A percentile compares a stretch with the other conserved stretches of the same genome.
phyloP scores from a whole-genome alignment of 2,888 invertebrate genomes.

The Xestia xanthographa region DNA sequence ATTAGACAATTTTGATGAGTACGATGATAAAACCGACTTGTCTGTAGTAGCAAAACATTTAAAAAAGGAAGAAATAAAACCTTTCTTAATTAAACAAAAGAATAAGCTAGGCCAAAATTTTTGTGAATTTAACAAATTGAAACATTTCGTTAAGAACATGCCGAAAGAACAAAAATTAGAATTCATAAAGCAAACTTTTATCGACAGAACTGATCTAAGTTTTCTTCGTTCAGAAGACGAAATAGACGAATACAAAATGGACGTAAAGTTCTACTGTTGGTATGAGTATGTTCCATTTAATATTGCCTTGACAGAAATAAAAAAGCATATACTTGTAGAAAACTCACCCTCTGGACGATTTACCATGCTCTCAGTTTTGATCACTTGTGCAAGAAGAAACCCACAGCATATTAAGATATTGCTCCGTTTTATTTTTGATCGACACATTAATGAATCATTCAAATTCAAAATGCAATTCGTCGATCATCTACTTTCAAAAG shows the following conservation, averaged over 20 bases:
- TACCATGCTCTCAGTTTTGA: slow-evolving; percentile 74
- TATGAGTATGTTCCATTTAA: slow-evolving; percentile 78
- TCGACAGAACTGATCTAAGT: slow-evolving; percentile 64
- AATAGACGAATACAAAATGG: background rate
- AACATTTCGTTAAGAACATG: slow-evolving; percentile 75
- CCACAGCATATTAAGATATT: slow-evolving; percentile 69
- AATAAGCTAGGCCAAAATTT: too few relatives aligned
- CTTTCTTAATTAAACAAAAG: slow-evolving; percentile 70
- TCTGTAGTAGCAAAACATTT: slow-evolving; percentile 76
- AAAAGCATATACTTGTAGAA: slow-evolving; percentile 75
- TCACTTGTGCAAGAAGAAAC: slow-evolving; percentile 71
- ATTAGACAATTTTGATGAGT: slow-evolving; percentile 74
- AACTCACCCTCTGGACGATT: slow-evolving; percentile 74
- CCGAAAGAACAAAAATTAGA: slow-evolving; percentile 75
- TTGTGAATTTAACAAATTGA: slow-evolving; percentile 70
- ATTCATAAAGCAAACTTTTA: slow-evolving; percentile 76
- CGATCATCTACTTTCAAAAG: slow-evolving; percentile 72
- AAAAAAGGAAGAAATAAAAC: slow-evolving; percentile 72
- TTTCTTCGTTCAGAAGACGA: slow-evolving; percentile 4
- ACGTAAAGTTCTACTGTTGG: slow-evolving; percentile 75
- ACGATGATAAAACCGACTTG: slow-evolving; percentile 68
- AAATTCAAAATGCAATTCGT: slow-evolving; percentile 80
- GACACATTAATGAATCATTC: slow-evolving; percentile 82
- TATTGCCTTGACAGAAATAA: slow-evolving; percentile 76
- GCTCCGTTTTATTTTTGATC: too few relatives aligned